Evolutionary conservation across 2,888 invertebrate species (phyloP).

Genomic region (Epirrita christyi): DNA sequence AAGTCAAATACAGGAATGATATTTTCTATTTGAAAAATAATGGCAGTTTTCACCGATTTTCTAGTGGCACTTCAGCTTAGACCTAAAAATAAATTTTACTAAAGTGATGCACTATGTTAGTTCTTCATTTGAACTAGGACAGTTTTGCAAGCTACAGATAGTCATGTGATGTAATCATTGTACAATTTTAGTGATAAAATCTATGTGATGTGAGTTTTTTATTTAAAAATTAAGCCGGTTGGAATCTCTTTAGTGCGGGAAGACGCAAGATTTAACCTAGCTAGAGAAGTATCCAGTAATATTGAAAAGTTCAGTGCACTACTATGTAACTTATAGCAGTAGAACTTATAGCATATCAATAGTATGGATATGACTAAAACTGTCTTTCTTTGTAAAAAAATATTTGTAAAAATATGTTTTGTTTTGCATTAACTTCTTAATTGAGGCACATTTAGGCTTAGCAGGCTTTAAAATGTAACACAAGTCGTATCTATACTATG

Average conservation of each 20-base stretch:
- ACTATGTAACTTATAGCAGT: conserved; percentile 10
- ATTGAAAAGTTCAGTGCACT: conserved; percentile 29
- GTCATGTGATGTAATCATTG: conserved; percentile 12
- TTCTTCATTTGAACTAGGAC: conserved; percentile 1
- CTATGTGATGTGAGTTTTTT: too few relatives aligned
- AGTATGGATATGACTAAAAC: conserved; percentile 4
- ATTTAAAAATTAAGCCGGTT: too few relatives aligned
- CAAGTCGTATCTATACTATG: conserved; percentile 8
- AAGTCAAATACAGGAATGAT: conserved; percentile 29
- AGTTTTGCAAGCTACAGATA: conserved; percentile 18
- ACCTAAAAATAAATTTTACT: conserved; percentile 22
- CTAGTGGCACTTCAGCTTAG: conserved; percentile 33
- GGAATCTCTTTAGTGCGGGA: conserved; percentile 35
- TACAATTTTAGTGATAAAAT: too few relatives aligned
- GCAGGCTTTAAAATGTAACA: conserved; percentile 1
- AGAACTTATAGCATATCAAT: conserved; percentile 9
- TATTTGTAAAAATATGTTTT: conserved; percentile 11
- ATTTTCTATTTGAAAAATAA: conserved; percentile 17
- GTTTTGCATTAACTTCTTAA: not conserved
- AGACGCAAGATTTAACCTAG: conserved; percentile 37
- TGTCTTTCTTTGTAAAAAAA: not conserved
- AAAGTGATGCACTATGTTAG: conserved; percentile 23
- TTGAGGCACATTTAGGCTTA: conserved; percentile 6
- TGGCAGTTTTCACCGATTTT: conserved; percentile 21
- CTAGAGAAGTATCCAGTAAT: conserved; percentile 18